Evolutionary conservation across 2,888 invertebrate genomes (phyloP).

Genomic region (Drosophila rubida): DNA sequence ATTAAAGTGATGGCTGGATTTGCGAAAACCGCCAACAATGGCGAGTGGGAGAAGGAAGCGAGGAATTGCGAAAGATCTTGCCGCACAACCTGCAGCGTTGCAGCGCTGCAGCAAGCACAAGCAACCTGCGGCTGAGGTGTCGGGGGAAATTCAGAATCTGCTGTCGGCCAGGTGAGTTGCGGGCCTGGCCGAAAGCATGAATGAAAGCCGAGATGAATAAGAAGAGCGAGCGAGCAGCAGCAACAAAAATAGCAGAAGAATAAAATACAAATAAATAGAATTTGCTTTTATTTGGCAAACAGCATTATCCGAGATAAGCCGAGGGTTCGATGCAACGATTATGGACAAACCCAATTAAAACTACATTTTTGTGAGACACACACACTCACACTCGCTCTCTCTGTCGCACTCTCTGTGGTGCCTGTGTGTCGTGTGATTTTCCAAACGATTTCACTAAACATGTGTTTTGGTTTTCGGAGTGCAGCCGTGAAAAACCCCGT

Average conservation of each 20-base stretch:
- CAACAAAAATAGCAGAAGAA: slow-evolving; percentile 46
- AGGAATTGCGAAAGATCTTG: slow-evolving; percentile 33
- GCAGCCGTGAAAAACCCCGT: slow-evolving; percentile 68
- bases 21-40: slow-evolving; percentile 7
- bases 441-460: slow-evolving; percentile 77
- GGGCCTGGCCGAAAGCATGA: slow-evolving; percentile 35
- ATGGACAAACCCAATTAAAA: slow-evolving; percentile 83
- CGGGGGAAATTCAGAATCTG: slow-evolving; percentile 9
- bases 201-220: slow-evolving; percentile 43
- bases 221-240: slow-evolving; percentile 1
- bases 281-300: slow-evolving; percentile 82
- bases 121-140: slow-evolving; percentile 37
- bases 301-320: slow-evolving; percentile 83
- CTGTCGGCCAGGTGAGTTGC: background rate
- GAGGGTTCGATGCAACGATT: slow-evolving; percentile 82
- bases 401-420: background rate
- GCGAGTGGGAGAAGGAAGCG: background rate
- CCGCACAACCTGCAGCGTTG: slow-evolving; percentile 31
- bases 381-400: background rate
- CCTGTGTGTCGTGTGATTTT: slow-evolving; percentile 63
- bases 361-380: slow-evolving; percentile 54
- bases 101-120: background rate
- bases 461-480: slow-evolving; percentile 77
- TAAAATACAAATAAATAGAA: slow-evolving; percentile 76
- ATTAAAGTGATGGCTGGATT: slow-evolving; percentile 32